Evolutionary conservation across 1,140 invertebrate species (phyloP).

Genomic region (Halyomorpha halys): DNA sequence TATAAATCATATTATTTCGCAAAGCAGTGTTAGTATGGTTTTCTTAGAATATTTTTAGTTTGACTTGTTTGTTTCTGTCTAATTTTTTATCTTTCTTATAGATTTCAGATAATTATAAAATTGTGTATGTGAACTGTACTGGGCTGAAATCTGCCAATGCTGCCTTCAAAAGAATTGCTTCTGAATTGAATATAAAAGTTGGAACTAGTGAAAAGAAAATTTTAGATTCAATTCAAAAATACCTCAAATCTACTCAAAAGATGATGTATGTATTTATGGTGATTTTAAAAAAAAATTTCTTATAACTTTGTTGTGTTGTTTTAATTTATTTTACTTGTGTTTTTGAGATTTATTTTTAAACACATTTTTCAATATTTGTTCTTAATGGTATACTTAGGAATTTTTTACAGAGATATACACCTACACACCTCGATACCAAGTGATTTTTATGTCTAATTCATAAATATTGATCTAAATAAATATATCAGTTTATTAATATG

Average conservation of each 20-base stretch:
- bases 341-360: too few relatives aligned
- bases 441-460: too few relatives aligned
- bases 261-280: conserved; percentile 58
- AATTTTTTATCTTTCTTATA: conserved; percentile 35
- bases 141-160: conserved; percentile 58
- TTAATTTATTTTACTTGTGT: too few relatives aligned
- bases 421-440: too few relatives aligned
- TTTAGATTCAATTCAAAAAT: conserved; percentile 51
- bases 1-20: conserved; percentile 58
- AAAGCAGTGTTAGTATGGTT: conserved; percentile 27
- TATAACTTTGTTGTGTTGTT: too few relatives aligned
- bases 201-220: conserved; percentile 49
- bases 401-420: too few relatives aligned
- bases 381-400: too few relatives aligned
- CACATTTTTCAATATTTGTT: too few relatives aligned
- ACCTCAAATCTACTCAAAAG: conserved; percentile 49
- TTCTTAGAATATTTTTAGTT: not conserved
- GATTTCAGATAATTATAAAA: conserved; percentile 44
- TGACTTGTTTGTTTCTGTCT: conserved; percentile 19
- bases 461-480: too few relatives aligned
- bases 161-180: conserved; percentile 59
- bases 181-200: conserved; percentile 49
- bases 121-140: conserved; percentile 73
- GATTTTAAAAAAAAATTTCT: too few relatives aligned
- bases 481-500: too few relatives aligned